A percentile compares a stretch with the other conserved stretches of the same genome.
These are phyloP conservation scores for Meleagris gallopavo DNA, from an alignment of 2,113 vertebrate genomes.

Conservation along the genomic window DNA sequence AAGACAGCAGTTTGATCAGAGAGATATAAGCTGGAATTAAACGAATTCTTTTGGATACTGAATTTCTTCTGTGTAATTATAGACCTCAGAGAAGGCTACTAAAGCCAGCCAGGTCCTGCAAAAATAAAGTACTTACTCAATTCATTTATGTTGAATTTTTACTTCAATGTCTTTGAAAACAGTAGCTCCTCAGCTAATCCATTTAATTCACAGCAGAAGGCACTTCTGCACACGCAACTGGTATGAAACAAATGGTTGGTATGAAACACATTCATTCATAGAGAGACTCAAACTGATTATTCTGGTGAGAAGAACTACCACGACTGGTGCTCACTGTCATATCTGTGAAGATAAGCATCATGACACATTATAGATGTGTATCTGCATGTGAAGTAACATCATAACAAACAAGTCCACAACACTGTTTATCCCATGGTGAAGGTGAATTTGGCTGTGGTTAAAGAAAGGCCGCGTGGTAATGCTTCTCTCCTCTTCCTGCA, in stretches of 20 bases:
- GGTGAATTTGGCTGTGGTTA: not conserved
- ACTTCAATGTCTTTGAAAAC: not conserved
- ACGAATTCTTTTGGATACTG: not conserved
- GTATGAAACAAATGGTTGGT: not conserved
- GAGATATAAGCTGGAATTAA: not conserved
- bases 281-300: not conserved
- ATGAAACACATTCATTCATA: accelerated
- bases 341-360: not conserved
- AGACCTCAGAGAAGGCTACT: not conserved
- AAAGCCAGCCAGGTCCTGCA: not conserved
- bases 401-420: not conserved
- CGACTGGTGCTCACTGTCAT: not conserved
- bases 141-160: not conserved
- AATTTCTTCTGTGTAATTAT: not conserved
- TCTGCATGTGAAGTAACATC: too few relatives aligned
- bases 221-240: not conserved
- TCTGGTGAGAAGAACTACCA: not conserved
- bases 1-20: not conserved
- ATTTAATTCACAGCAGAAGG: not conserved
- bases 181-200: not conserved
- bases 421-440: not conserved
- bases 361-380: not conserved
- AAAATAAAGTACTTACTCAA: not conserved
- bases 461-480: not conserved
- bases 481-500: not conserved